Base-by-base conservation (phyloP, 2,888 invertebrate species). In the Cancer borealis region DNA sequence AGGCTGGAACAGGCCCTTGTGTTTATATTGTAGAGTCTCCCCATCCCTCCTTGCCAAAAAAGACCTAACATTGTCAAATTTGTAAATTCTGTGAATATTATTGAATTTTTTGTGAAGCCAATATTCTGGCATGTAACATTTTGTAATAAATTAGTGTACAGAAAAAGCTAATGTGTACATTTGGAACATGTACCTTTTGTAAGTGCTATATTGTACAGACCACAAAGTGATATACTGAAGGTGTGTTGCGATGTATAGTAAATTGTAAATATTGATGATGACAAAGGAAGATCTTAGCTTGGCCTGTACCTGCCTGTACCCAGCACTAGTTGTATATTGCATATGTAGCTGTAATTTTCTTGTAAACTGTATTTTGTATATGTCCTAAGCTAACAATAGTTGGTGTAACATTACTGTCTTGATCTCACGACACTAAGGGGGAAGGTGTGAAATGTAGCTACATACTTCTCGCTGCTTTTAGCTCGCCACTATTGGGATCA, bases 41-140 rank as follows among this genome's bases (percentile, higher is more conserved):
- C 91, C 46, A 45, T 92, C 84, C 88, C 92, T 93, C 95, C 94
- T 95, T 93, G 93, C 95, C 95, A 95, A 95, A 95, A 95, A 95
- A 93, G 93, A 94, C 93, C 94, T 95, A 93, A 95, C 92, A 94
- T 92, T 91, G 95, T 95, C 92, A 95, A 95, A 93, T 94, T 94
- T 95, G 95, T 95, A 95, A 95, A 95, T 95, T 95, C 93, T 95
- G 95, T 95, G 95, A 95, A 95, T 95, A 95, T 95, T 95, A 94
- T 94, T 94, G 95, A 93, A 92, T 92, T 92, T 93, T 95, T 93
- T 93, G 84, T 94, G 94, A 91, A 88, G 94, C 94, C 95, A 93
- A 91, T 95, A 88, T 95, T 93, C 89, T 93, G 92, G 94, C 93
- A 88, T 92, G 92, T 95, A 95, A 95, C 95, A 95, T 95, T 95